Conservation (phyloP, 2,797 vertebrate genomes). For the Sternarchorhynchus goeldii region DNA sequence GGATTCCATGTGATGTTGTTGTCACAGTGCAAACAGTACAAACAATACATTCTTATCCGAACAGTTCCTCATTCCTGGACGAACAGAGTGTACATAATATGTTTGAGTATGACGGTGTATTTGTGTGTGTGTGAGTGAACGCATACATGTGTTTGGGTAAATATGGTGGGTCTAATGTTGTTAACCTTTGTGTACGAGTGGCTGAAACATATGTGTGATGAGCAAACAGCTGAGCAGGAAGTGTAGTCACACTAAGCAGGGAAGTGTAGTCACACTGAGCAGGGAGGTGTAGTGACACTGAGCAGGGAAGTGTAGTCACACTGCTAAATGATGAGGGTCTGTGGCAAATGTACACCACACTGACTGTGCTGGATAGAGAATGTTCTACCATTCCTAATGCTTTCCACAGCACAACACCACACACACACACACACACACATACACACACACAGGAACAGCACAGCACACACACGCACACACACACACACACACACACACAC, state of each 20-base stretch:
- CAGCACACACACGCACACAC: background rate
- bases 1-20: no score
- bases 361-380: slow-evolving; percentile 3
- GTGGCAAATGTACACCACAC: background rate
- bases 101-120: background rate
- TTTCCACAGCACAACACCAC: background rate
- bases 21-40: background rate
- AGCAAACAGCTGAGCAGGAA: background rate
- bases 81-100: slow-evolving; percentile 8
- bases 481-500: background rate
- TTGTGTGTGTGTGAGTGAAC: background rate
- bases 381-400: slow-evolving; percentile 5
- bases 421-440: background rate
- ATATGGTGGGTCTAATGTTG: background rate
- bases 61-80: slow-evolving; percentile 2
- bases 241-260: background rate
- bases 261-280: slow-evolving; percentile 11
- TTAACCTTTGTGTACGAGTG: slow-evolving; percentile 8
- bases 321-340: background rate
- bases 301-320: background rate
- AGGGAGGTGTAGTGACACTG: background rate
- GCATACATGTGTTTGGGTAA: background rate
- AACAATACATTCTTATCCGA: slow-evolving; percentile 12
- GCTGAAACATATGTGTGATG: background rate
- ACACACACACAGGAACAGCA: background rate